Percentiles rank a stretch among this genome's conserved stretches.
phyloP scores from a whole-genome alignment of 2,888 invertebrate species.

The Caenorhabditis sp. region DNA sequence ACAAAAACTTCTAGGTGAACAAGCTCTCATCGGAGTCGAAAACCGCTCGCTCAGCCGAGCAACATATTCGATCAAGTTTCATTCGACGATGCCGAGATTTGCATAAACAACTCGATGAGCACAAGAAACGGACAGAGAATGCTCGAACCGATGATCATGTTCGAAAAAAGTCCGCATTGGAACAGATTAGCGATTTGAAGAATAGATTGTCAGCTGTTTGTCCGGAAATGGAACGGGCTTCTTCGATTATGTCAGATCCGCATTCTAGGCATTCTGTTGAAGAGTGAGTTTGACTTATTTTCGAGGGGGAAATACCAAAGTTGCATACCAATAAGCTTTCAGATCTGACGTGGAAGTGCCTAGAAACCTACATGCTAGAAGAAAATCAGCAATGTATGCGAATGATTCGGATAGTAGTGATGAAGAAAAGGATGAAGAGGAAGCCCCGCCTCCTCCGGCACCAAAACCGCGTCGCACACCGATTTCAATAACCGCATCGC shows the following conservation, averaged over 20 bases:
- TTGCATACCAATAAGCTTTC: too few species aligned
- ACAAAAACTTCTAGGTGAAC: constrained; percentile 36
- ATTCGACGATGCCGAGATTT: constrained; percentile 37
- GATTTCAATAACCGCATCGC: constrained; percentile 13
- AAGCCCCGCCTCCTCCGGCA: constrained; percentile 5
- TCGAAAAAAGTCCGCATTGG: constrained; percentile 21
- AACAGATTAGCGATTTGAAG: constrained; percentile 34
- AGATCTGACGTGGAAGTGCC: not conserved
- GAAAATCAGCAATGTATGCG: not conserved
- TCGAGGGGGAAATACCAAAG: not conserved
- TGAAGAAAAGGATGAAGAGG: constrained; percentile 17
- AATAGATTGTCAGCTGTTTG: constrained; percentile 9
- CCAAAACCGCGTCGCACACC: constrained; percentile 15
- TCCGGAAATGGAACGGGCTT: constrained; percentile 16
- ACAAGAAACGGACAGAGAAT: constrained; percentile 34
- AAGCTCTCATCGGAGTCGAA: constrained; percentile 36
- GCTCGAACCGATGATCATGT: constrained; percentile 19
- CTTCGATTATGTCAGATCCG: constrained; percentile 2
- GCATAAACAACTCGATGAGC: constrained; percentile 42
- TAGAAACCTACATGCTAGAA: not conserved
- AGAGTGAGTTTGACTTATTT: not conserved
- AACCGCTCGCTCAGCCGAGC: constrained; percentile 2
- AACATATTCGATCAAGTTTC: constrained; percentile 29
- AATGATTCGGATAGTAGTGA: constrained; percentile 1
- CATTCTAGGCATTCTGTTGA: not conserved